A percentile compares a stretch with the other conserved stretches of the same genome.
These are phyloP conservation scores for Lepidonotus clava DNA, from an alignment of 2,888 invertebrate genomes.

Conservation along the genomic window DNA sequence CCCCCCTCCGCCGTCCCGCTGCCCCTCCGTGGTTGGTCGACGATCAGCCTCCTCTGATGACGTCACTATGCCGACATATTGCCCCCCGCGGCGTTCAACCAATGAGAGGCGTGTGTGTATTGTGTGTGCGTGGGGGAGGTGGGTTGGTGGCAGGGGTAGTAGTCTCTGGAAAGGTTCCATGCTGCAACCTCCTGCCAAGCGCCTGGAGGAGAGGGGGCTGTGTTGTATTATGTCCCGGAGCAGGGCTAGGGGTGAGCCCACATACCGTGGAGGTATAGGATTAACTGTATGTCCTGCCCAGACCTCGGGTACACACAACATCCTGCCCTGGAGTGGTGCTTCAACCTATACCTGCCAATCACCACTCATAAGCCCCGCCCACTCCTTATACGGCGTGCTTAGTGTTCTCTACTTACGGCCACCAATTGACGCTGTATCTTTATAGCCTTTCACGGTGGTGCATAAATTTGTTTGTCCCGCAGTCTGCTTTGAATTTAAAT, in stretches of 20 bases:
- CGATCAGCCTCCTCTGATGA: not conserved
- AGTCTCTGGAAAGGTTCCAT: too few species aligned
- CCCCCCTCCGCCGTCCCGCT: too few species aligned
- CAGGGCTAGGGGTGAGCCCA: not conserved
- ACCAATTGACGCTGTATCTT: too few species aligned
- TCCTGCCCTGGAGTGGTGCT: too few species aligned
- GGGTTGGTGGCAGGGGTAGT: not conserved
- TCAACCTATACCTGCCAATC: not conserved
- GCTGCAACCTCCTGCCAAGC: too few species aligned
- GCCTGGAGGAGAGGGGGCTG: not conserved
- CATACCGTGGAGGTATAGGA: not conserved
- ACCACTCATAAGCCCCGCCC: not conserved
- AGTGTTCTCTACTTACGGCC: too few species aligned
- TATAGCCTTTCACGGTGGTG: too few species aligned
- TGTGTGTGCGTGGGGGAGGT: not conserved
- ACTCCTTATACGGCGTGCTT: constrained; percentile 3
- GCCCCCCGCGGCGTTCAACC: not conserved
- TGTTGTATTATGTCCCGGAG: not conserved
- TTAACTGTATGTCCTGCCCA: not conserved
- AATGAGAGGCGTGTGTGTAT: not conserved
- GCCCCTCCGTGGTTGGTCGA: constrained; percentile 8
- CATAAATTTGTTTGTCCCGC: not conserved
- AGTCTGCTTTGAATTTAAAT: not conserved
- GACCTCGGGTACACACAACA: not conserved
- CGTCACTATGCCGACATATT: constrained; percentile 10